Base-by-base conservation (phyloP, 2,797 vertebrate species). In the Naso thynnoides region DNA sequence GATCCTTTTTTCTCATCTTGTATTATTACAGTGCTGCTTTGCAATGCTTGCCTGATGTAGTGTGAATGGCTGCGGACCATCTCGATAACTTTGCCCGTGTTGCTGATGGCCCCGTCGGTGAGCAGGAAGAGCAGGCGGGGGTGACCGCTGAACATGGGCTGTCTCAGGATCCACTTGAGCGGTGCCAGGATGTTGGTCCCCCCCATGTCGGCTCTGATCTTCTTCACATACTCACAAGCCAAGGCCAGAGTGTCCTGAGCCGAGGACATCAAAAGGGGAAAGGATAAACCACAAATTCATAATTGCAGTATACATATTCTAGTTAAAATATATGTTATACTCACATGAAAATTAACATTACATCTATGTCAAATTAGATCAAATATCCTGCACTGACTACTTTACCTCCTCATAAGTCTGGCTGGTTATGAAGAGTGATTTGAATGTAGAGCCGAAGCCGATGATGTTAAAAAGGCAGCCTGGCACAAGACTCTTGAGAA, bases 401-500 rank as follows among this genome's bases (percentile, higher is more conserved):
- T 73, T 78, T 93, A 99, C 98, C 96, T 98, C 97, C 27, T 92
- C 93, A 6, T 98, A 99, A 80, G 68, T 88, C 88, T 95, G 96
- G 73, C 98, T 99, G 89, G 92, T 93, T 55, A 96, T 90, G 73
- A 99, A 98, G 9, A 98, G 88, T 0, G 95, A 91, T 88, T 96
- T 97, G 87, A 98, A 98, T 0, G 95, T 96, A 1, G 97, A 96
- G 68, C 97, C 97, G 10, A 99, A 99, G 21, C 96, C 93, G 1
- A 99, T 70, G 73, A 99, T 8, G 9, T 99, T 99, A 93, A 99
- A 99, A 52, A 98, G 91, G 81, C 96, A 97, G 0, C 92, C 85
- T 2, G 98, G 97, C 84, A 96, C 92, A 19, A 98, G 96, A 86
- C 97, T 99, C 86, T 99, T 98, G 39, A 99, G 94, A 74, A 95